Percentiles rank a stretch among this genome's conserved stretches.
These are phyloP conservation scores for Phalanger gymnotis DNA, from an alignment of 2,797 vertebrate genomes.

Conservation along the genomic window DNA sequence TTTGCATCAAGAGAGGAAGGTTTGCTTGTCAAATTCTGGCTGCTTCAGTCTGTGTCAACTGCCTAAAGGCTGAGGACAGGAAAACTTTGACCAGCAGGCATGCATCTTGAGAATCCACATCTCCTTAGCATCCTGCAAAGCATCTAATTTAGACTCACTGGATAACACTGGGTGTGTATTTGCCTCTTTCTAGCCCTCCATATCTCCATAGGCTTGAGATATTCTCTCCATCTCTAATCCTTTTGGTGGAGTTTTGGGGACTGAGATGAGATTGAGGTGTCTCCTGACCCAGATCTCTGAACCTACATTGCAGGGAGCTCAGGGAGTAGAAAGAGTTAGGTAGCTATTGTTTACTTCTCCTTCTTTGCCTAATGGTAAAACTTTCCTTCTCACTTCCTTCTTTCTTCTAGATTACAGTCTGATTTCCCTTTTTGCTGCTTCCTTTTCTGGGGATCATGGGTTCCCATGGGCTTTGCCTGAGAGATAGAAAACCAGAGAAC, in stretches of 20 bases:
- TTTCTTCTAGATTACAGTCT: not conserved
- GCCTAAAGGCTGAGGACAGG: not conserved
- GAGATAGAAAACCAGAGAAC: not conserved
- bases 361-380: not conserved
- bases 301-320: not conserved
- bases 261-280: not conserved
- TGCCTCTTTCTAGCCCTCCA: not conserved
- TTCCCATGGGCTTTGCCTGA: not conserved
- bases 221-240: not conserved
- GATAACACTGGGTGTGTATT: not conserved
- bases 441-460: conserved; percentile 9
- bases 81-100: not conserved
- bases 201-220: not conserved
- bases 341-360: not conserved
- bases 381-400: not conserved
- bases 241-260: not conserved
- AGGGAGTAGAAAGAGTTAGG: not conserved
- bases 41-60: not conserved
- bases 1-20: not conserved
- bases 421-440: not conserved
- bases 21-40: not conserved
- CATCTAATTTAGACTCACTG: not conserved
- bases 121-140: not conserved
- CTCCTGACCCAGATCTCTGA: not conserved
- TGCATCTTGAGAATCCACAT: not conserved